Evolutionary conservation across 2,888 invertebrate genomes (phyloP).

Genomic region (Tribolium freemani): DNA sequence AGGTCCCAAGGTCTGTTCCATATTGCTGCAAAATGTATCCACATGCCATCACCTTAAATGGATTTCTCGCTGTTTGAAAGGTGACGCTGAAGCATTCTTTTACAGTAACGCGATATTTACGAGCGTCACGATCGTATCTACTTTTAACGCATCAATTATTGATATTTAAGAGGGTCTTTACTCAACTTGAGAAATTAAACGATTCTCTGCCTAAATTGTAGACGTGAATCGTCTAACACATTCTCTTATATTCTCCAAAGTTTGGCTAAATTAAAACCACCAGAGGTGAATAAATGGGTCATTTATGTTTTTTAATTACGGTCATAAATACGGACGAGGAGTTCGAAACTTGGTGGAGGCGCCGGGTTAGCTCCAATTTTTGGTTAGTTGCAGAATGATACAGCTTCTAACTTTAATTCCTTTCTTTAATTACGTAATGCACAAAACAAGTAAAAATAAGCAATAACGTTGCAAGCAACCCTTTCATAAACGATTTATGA

Average conservation of each 20-base stretch:
- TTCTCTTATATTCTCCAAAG: neutral
- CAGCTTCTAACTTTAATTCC: neutral
- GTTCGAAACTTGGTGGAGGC: neutral
- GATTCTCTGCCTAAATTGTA: slow-evolving; percentile 2
- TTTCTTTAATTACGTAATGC: neutral
- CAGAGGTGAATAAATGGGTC: neutral
- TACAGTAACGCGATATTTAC: slow-evolving; percentile 25
- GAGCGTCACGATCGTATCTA: neutral
- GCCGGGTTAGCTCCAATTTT: neutral
- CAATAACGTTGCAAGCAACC: neutral
- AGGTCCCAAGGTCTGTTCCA: neutral
- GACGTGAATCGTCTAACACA: neutral
- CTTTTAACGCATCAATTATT: slow-evolving; percentile 32
- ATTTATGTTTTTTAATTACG: neutral
- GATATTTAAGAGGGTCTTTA: slow-evolving; percentile 13
- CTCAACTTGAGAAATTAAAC: slow-evolving; percentile 6
- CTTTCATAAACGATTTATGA: neutral
- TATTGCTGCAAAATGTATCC: slow-evolving; percentile 19
- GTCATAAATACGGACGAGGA: neutral
- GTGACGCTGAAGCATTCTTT: slow-evolving; percentile 25
- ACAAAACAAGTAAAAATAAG: neutral
- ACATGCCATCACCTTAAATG: slow-evolving; percentile 16
- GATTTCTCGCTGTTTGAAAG: slow-evolving; percentile 18
- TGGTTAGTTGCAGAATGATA: neutral
- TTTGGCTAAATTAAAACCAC: neutral